Evolutionary conservation across 2,797 vertebrate species (phyloP), one percentile per base, ranked within the genome.

Genomic region (Rhabdomys pumilio): DNA sequence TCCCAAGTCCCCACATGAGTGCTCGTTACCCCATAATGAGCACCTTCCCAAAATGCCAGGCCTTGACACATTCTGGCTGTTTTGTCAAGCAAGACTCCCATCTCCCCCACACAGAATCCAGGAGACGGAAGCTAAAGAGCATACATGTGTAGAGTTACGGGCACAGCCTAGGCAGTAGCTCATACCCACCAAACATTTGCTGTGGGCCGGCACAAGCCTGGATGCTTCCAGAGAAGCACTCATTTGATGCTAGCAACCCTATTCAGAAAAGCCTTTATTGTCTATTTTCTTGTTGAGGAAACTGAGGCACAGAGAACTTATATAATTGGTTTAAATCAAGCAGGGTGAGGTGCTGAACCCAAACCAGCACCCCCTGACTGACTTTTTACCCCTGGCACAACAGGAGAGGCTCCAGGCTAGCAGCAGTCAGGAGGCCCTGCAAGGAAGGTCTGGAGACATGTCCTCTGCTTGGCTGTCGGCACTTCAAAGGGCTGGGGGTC

Each of bases 251-350:
- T 95, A 10, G 10, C 10, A 61, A n/a, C 44, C 63, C 4, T 6
- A 29, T 0, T 87, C 17, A 7, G 1, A 82, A 81, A 44, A 24
- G 26, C 26, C n/a, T 85, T 75, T 73, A n/a, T 41, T 38, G 34
- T 3, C n/a, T 29, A 50, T 59, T 67, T 95, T 89, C 59, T 44
- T 29, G 63, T 44, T 83, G 55, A 94, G 85, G 67, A 91, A 69
- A 91, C n/a, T 38, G 69, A 95, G 83, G 31, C 53, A 77, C 29
- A 34, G 34, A 87, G 82, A 85, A 41, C 84, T 81, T 69, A 81
- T 82, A 65, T 67, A 80, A 59, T 29, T 63, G 44, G 44, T 34
- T 76, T 57, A 41, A 75, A 81, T 57, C 44, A 47, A 26, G 26
- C 31, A 19, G 47, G 53, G 67, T 55, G 29, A 86, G 61, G 72